Evolutionary conservation across 2,797 vertebrate species (phyloP), one percentile per base, ranked within the genome.

Genomic region (Hirundo rustica): DNA sequence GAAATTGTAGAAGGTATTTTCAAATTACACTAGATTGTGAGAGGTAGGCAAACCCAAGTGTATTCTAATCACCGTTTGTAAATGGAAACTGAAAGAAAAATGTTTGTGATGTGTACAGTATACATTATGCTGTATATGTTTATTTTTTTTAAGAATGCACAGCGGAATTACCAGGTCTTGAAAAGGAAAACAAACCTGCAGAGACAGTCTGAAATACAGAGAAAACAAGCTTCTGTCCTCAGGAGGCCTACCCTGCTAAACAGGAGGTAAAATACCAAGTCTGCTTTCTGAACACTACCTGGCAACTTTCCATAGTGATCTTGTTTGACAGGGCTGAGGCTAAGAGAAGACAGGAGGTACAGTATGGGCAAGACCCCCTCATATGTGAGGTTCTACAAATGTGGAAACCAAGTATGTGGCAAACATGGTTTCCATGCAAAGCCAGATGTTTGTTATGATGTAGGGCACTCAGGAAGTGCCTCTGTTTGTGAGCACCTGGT

Each of bases 161-260:
- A 98, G 79, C 82, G 97, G 38, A 98, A 97, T 81, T 98, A 97
- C 18, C 95, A 97, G 10, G 78, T 97, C 53, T 96, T 98, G 88
- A 98, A 98, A 97, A 98, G 97, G 88, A 98, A 97, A 89, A 88
- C 94, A 82, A 97, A 95, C 47, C 65, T 97, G 83, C 96, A 97
- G 85, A 98, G 98, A 71, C 97, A 96, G 61, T 96, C 97, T 77
- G 98, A 98, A 91, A 89, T 93, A 77, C 98, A 97, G 95, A 98
- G 97, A 80, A 97, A 97, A 87, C 98, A 96, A 94, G 97, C 94
- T 50, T 48, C 96, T 18, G 51, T 97, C 32, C 67, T 98, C 12
- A 97, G 97, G 97, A 98, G 98, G 90, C 98, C 98, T 14, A 96
- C 98, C 83, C 98, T 97, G 27, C 97, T 99, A 77, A 98, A 96